phyloP scores from a whole-genome alignment of 2,113 vertebrate species.

The Hydrochoerus hydrochaeris region DNA sequence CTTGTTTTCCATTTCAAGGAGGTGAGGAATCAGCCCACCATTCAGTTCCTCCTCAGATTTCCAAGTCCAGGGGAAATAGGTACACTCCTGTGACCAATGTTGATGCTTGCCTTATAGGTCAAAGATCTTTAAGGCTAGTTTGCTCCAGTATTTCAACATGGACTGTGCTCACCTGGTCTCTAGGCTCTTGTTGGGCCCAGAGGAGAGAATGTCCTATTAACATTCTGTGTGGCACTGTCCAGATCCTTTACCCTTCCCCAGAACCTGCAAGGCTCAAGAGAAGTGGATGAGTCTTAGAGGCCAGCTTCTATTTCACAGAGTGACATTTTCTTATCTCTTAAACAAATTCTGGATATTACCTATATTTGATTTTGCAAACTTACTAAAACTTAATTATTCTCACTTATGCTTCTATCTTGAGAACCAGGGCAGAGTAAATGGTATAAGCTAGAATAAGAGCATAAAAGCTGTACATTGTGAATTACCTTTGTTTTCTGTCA shows the following conservation, averaged over 20 bases:
- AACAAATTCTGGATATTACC: slow-evolving; percentile 1
- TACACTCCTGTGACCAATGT: background rate
- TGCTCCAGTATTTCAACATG: background rate
- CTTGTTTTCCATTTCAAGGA: background rate
- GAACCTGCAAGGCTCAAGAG: background rate
- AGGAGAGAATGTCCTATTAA: background rate
- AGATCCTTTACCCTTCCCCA: background rate
- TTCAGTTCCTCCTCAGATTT: background rate
- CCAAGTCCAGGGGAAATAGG: background rate
- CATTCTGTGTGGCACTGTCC: background rate
- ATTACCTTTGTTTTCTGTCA: background rate
- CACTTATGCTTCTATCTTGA: slow-evolving; percentile 35
- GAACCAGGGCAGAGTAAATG: background rate
- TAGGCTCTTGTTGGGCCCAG: background rate
- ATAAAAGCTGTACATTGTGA: background rate
- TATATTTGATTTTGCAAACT: background rate
- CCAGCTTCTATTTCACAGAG: slow-evolving; percentile 9
- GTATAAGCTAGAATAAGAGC: background rate
- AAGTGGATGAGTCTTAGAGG: background rate
- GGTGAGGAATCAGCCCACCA: background rate
- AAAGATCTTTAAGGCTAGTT: background rate
- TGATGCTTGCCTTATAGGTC: background rate
- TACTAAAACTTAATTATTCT: slow-evolving; percentile 46
- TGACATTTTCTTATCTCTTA: background rate
- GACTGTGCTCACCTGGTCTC: background rate